Base-by-base conservation (phyloP, 2,888 invertebrate genomes). In the Folsomia candida region DNA sequence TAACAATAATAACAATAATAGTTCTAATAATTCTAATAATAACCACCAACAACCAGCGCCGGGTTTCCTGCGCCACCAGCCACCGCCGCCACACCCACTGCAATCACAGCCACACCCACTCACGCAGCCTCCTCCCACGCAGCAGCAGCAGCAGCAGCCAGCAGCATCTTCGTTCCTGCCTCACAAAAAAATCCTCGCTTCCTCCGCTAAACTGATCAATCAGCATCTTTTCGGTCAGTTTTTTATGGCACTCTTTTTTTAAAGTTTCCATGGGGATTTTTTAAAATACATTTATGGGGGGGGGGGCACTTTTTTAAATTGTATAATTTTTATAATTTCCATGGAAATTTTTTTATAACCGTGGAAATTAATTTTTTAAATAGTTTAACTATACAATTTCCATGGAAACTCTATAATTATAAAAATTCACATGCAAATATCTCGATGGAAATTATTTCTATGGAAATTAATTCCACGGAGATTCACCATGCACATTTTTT, bases 141-240 rank as follows among this genome's bases (percentile, higher is more conserved):
- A 9, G 24, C 66, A 54, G 22, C 65, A 66, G 47, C 60, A 65
- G 47, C 67, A n/a, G 20, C 57, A 57, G 61, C 61, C 67, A 60
- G 60, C 61, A 47, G 37, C 37, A 57, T 37, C 28, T 58, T 58
- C 18, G 62, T 86, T 88, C 60, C 88, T 88, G 80, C 37, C 37
- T 37, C 87, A 89, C 71, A 85, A 87, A 69, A 88, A 88, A 83
- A 88, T 89, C 81, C 83, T 90, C 80, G 88, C 88, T 78, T 89
- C 89, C 74, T 89, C 90, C 77, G 89, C 89, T 71, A 87, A 89
- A 80, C 86, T 90, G 80, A 88, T 90, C 82, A 90, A 90, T 84
- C 90, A 90, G 81, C 90, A 90, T 84, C 85, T 90, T 78, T 89
- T 90, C 82, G 89, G 90, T 76, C 84, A 87, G 73, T 87, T 87